These are phyloP conservation scores for Apis dorsata DNA, from an alignment of 1,140 invertebrate species.

Conservation along the genomic window DNA sequence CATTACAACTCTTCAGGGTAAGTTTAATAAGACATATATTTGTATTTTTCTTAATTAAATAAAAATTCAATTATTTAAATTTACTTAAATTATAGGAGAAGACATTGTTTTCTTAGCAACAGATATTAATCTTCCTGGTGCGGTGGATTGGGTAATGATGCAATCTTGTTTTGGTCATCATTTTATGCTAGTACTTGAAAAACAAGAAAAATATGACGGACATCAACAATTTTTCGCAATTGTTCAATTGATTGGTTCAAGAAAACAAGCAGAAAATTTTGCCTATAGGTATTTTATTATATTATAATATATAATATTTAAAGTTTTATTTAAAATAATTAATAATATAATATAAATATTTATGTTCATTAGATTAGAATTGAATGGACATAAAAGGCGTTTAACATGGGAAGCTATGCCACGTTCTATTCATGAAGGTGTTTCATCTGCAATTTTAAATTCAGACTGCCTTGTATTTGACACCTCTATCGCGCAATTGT, in stretches of 20 bases:
- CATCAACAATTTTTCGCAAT: conserved; percentile 99
- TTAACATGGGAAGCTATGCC: conserved; percentile 99
- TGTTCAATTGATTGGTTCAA: conserved; percentile 98
- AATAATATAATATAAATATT: conserved; percentile 31
- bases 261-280: conserved; percentile 99
- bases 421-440: conserved; percentile 98
- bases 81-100: conserved; percentile 83
- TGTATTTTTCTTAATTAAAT: neutral
- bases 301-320: neutral
- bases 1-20: conserved; percentile 96
- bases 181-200: conserved; percentile 99
- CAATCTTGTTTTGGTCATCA: conserved; percentile 99
- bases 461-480: conserved; percentile 99
- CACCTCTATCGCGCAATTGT: conserved; percentile 97
- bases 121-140: conserved; percentile 99
- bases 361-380: conserved; percentile 88
- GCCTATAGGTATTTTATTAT: conserved; percentile 87
- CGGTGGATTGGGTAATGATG: conserved; percentile 99
- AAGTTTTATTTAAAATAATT: neutral
- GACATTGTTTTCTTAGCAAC: conserved; percentile 99
- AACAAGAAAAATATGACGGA: conserved; percentile 98
- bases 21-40: neutral
- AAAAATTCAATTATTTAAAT: neutral
- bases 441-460: conserved; percentile 98
- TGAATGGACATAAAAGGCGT: conserved; percentile 95